Evolutionary conservation across 2,113 vertebrate species (phyloP).

Genomic region (Conger conger): DNA sequence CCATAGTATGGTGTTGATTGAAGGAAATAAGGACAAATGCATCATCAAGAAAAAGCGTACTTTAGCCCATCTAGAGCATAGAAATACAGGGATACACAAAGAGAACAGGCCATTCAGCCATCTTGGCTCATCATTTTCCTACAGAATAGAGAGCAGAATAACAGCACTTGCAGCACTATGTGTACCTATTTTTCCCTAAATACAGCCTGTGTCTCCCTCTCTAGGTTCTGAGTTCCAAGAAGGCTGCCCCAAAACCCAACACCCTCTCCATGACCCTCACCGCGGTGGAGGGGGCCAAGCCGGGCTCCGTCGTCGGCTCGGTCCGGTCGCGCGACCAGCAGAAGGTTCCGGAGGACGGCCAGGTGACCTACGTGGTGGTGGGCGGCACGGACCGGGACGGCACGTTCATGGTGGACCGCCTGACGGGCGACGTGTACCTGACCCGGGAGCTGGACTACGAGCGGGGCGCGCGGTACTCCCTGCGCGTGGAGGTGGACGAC

Average conservation of each 20-base stretch:
- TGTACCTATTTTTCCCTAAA: background rate
- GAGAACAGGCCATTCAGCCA: too few species aligned
- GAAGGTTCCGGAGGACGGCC: constrained; percentile 49
- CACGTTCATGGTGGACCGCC: constrained; percentile 85
- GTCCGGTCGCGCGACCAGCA: constrained; percentile 60
- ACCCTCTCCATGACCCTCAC: constrained; percentile 78
- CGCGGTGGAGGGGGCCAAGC: constrained; percentile 76
- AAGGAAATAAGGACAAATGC: too few species aligned
- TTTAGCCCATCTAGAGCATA: too few species aligned
- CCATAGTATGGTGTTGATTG: background rate
- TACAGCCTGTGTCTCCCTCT: background rate
- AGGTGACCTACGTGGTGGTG: constrained; percentile 83
- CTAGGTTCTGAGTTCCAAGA: constrained; percentile 79
- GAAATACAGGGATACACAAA: too few species aligned
- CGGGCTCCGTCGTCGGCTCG: constrained; percentile 85
- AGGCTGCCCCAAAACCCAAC: constrained; percentile 67
- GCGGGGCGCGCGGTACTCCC: constrained; percentile 71
- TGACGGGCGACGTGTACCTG: constrained; percentile 83
- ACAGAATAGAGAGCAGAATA: too few species aligned
- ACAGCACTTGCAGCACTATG: background rate
- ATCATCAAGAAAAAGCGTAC: too few species aligned
- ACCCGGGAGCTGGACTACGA: constrained; percentile 90
- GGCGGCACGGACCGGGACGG: constrained; percentile 81
- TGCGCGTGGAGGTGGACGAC: constrained; percentile 82
- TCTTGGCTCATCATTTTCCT: too few species aligned